Evolutionary conservation across 2,113 vertebrate species (phyloP), one percentile per base, ranked within the genome.

Genomic region (Atlantisia rogersi): DNA sequence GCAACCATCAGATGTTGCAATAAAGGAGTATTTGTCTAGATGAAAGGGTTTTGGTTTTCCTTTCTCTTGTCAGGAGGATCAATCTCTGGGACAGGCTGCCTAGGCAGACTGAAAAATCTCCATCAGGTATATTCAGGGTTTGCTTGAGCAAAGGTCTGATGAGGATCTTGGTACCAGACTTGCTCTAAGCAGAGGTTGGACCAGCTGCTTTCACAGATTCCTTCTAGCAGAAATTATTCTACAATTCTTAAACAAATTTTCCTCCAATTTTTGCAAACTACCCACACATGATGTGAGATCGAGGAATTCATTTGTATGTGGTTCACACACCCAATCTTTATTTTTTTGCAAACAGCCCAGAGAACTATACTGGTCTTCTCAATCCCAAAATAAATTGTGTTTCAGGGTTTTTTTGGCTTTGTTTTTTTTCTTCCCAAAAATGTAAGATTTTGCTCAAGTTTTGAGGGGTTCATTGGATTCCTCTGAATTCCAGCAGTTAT

Each of bases 141-240:
- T 53, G 58, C 29, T 32, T n/a, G 26, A 15, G 21, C 50, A 70
- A 76, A 88, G 22, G 46, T 32, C 39, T 60, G 40, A 69, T 56
- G 40, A 69, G 28, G 21, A 65, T 52, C 69, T 29, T 50, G 11
- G 5, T 65, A 59, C 10, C 15, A 17, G 53, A 75, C 12, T 31
- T 31, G 13, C 26, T 71, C 68, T 6, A 1, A 74, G 29, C n/a
- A 82, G 0, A 0, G 5, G 4, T 12, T 76, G 22, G 21, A 78
- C 31, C 20, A 6, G 0, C 28, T 21, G n/a, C 9, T 40, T 87
- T 81, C 73, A 76, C 39, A 86, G 35, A 48, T 44, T 5, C 15
- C 50, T 78, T 77, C 40, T 40, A 92, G n/a, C 12, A 26, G 14
- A 53, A 94, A 80, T 40, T 18, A 69, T 40, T 50, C 32, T 15